A percentile compares a stretch with the other conserved stretches of the same genome.
Conservation (phyloP, 2,113 vertebrate species). For the Hippocampus comes region DNA sequence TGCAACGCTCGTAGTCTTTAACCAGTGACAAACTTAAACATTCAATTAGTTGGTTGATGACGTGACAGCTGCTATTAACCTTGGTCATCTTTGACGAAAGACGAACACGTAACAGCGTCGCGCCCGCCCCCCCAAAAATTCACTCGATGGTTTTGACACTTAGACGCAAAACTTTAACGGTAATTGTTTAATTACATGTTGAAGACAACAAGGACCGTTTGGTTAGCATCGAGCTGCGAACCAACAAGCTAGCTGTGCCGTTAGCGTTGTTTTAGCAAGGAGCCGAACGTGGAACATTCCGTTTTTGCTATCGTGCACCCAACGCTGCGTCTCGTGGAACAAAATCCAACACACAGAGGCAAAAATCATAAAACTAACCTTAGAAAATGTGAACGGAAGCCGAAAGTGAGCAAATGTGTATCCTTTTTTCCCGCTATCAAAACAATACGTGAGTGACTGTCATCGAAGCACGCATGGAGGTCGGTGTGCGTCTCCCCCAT, state of each 20-base stretch:
- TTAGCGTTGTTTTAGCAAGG: background rate
- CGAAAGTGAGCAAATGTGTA: background rate
- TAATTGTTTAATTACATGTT: background rate
- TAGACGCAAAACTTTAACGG: background rate
- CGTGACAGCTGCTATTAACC: background rate
- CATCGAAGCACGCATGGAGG: conserved; percentile 18
- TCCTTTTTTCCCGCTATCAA: conserved; percentile 29
- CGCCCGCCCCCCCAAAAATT: background rate
- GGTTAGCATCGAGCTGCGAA: background rate
- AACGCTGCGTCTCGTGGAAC: background rate
- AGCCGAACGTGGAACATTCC: background rate
- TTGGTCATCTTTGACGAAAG: background rate
- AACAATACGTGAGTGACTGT: conserved; percentile 44
- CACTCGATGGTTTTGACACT: background rate
- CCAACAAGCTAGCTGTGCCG: background rate
- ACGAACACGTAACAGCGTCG: background rate
- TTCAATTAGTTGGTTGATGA: background rate
- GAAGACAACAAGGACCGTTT: background rate
- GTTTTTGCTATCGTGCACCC: no score
- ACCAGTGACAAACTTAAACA: background rate
- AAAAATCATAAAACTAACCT: conserved; percentile 23
- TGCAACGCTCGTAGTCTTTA: background rate
- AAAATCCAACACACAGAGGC: no score
- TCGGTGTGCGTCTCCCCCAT: background rate
- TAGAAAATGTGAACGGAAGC: background rate